These are phyloP conservation scores for Ichneumoninae sp. DNA, from an alignment of 2,888 invertebrate species.

Conservation along the genomic window DNA sequence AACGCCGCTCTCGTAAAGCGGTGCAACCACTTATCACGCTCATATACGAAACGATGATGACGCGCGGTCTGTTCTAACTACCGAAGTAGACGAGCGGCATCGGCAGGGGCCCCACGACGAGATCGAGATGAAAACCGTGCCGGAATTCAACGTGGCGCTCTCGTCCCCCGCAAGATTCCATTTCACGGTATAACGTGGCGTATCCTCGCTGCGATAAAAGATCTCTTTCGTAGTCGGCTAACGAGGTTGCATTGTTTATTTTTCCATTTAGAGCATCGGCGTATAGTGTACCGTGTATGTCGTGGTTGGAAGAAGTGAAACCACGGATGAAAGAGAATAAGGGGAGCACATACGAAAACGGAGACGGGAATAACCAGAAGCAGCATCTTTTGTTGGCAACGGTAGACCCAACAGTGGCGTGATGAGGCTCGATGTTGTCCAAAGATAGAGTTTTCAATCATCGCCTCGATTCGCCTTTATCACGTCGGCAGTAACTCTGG, in stretches of 20 bases:
- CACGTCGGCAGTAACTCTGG: constrained; percentile 16
- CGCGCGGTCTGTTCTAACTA: constrained; percentile 32
- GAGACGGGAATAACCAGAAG: constrained; percentile 64
- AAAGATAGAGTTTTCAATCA: constrained; percentile 73
- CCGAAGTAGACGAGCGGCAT: constrained; percentile 63
- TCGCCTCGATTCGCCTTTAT: constrained; percentile 37
- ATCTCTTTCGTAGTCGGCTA: constrained; percentile 69
- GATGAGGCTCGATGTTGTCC: constrained; percentile 71
- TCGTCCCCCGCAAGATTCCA: constrained; percentile 75
- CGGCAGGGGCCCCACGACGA: background rate
- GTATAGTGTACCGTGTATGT: constrained; percentile 1
- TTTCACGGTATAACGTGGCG: constrained; percentile 81
- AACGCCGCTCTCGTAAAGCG: background rate
- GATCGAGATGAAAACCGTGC: constrained; percentile 54
- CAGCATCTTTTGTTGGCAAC: constrained; percentile 69
- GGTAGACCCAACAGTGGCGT: constrained; percentile 67
- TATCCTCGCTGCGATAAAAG: constrained; percentile 76
- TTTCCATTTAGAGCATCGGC: constrained; percentile 74
- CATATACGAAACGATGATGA: constrained; percentile 66
- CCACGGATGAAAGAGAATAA: constrained; percentile 10
- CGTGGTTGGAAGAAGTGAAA: constrained; percentile 15
- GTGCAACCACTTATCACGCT: constrained; percentile 75
- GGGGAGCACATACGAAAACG: constrained; percentile 17
- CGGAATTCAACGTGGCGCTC: constrained; percentile 74
- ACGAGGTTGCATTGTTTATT: constrained; percentile 82